These are phyloP conservation scores for Mesoclemmys tuberculata DNA, from an alignment of 2,113 vertebrate genomes.

Conservation along the genomic window DNA sequence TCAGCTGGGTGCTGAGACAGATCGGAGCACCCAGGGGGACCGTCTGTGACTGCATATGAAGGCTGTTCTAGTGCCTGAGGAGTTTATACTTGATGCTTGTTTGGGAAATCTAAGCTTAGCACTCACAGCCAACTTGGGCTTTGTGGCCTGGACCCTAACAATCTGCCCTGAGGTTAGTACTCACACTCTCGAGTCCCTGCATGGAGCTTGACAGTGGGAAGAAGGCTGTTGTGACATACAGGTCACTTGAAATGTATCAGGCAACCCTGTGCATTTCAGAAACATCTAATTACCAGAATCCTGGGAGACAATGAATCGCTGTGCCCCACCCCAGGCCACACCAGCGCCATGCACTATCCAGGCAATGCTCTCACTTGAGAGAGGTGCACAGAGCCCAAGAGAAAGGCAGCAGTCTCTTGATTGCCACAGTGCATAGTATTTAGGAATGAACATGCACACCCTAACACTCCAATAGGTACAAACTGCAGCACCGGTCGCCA, in stretches of 20 bases:
- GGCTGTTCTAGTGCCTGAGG: no score
- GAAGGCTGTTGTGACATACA: not conserved
- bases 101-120: no score
- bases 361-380: not conserved
- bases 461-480: no score
- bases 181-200: not conserved
- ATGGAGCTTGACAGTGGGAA: not conserved
- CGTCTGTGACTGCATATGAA: no score
- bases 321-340: not conserved
- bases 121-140: not conserved
- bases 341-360: not conserved
- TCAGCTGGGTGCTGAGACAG: no score
- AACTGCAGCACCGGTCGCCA: not conserved
- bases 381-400: not conserved
- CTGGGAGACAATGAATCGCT: not conserved
- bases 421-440: not conserved
- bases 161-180: not conserved
- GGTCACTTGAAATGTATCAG: fast-evolving
- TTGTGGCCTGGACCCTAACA: not conserved
- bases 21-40: no score
- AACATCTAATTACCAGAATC: not conserved
- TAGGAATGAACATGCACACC: not conserved
- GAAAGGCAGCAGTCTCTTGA: not conserved
- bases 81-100: no score
- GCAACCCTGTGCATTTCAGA: not conserved